These are phyloP conservation scores for Mormyrops attenuatus DNA, from an alignment of 2,797 vertebrate genomes.

Conservation along the genomic window DNA sequence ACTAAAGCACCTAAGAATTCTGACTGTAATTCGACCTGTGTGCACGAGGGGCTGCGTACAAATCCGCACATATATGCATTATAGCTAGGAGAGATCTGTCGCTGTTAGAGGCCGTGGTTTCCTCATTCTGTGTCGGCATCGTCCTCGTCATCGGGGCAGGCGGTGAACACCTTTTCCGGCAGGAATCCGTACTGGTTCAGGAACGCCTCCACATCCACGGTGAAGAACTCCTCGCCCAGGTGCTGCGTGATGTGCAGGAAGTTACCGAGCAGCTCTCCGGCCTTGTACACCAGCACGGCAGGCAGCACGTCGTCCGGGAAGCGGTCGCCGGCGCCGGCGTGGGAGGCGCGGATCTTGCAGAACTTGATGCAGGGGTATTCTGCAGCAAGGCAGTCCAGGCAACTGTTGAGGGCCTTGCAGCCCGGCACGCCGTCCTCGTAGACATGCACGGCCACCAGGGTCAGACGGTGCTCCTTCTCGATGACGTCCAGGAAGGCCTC, in stretches of 20 bases:
- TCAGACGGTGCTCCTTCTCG: slow-evolving; percentile 83
- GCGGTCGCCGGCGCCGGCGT: slow-evolving; percentile 80
- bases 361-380: slow-evolving; percentile 88
- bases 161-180: slow-evolving; percentile 67
- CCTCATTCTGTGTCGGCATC: slow-evolving; percentile 16
- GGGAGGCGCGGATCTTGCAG: slow-evolving; percentile 84
- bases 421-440: slow-evolving; percentile 78
- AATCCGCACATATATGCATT: neutral
- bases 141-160: neutral
- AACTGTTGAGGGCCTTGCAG: slow-evolving; percentile 81
- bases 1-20: neutral
- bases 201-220: slow-evolving; percentile 88
- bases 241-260: slow-evolving; percentile 82
- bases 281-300: slow-evolving; percentile 86
- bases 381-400: slow-evolving; percentile 74
- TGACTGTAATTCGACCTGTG: neutral
- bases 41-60: neutral
- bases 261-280: slow-evolving; percentile 89
- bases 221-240: slow-evolving; percentile 84
- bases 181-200: slow-evolving; percentile 91
- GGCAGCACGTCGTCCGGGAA: slow-evolving; percentile 85
- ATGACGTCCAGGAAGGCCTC: slow-evolving; percentile 80
- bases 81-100: neutral
- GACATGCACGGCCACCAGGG: slow-evolving; percentile 85
- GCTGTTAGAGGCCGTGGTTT: neutral